Percentiles rank a stretch among this genome's conserved stretches.
Evolutionary conservation across 1,140 invertebrate genomes (phyloP).

Genomic region (Oreohelix idahoensis): DNA sequence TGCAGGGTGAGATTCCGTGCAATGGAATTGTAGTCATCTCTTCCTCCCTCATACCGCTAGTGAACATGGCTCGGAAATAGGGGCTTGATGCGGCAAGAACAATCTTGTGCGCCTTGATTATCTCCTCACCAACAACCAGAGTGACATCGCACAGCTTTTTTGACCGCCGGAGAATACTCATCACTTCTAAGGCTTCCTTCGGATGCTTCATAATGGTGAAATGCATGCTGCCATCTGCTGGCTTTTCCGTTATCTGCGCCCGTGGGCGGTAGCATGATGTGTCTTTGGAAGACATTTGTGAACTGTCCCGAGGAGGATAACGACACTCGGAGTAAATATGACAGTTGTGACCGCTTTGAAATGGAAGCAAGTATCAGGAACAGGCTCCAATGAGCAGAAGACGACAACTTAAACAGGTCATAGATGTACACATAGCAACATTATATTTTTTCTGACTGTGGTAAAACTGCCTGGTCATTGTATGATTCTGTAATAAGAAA

Average conservation of each 20-base stretch:
- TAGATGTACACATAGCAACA: background rate
- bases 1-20: conserved; percentile 89
- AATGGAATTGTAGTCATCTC: conserved; percentile 88
- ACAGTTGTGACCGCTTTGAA: background rate
- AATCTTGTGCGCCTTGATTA: conserved; percentile 69
- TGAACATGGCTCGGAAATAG: conserved; percentile 94
- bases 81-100: conserved; percentile 71
- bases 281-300: conserved; percentile 33
- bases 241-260: conserved; percentile 64
- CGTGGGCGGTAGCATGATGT: conserved; percentile 67
- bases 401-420: background rate
- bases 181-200: conserved; percentile 87
- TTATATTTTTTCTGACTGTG: background rate
- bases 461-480: background rate
- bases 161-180: conserved; percentile 90
- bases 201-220: conserved; percentile 89
- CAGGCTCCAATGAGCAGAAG: background rate
- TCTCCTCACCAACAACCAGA: conserved; percentile 64
- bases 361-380: background rate
- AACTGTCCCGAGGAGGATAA: background rate
- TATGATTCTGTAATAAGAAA: conserved; percentile 4
- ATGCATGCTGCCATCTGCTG: conserved; percentile 82
- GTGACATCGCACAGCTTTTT: conserved; percentile 84
- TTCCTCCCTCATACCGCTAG: conserved; percentile 90
- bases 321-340: background rate